Evolutionary conservation across 1,140 invertebrate genomes (phyloP).

Genomic region (Stegodyphus dumicola): DNA sequence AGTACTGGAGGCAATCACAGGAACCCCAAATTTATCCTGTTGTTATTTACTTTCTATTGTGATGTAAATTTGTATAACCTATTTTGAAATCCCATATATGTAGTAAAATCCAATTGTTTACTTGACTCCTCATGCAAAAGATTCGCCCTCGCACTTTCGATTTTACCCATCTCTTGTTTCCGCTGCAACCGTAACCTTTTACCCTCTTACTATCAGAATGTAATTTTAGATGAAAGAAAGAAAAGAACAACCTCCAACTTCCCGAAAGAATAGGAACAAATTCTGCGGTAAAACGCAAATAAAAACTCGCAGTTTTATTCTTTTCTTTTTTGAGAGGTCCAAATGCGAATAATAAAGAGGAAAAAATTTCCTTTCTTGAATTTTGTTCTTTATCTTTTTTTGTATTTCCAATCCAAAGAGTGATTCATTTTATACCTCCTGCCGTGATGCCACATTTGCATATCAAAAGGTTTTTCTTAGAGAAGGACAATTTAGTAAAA

Average conservation of each 20-base stretch:
- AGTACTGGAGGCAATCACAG: no score
- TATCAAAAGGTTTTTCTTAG: background rate
- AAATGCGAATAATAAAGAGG: background rate
- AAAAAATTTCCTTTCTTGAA: background rate
- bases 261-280: no score
- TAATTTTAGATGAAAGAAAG: background rate
- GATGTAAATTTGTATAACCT: no score
- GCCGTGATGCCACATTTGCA: background rate
- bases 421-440: slow-evolving; percentile 1
- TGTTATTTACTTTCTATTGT: no score
- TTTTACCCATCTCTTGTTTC: background rate
- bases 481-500: slow-evolving; percentile 6
- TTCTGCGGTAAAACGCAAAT: no score
- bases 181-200: background rate
- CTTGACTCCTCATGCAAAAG: no score
- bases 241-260: no score
- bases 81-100: no score
- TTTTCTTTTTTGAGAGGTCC: no score
- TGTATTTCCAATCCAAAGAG: background rate
- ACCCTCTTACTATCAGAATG: background rate
- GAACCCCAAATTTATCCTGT: no score
- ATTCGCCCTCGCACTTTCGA: background rate
- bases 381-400: background rate
- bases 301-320: no score
- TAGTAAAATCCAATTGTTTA: no score